Conservation (phyloP, 2,797 vertebrate species). For the Cirrhinus molitorella region DNA sequence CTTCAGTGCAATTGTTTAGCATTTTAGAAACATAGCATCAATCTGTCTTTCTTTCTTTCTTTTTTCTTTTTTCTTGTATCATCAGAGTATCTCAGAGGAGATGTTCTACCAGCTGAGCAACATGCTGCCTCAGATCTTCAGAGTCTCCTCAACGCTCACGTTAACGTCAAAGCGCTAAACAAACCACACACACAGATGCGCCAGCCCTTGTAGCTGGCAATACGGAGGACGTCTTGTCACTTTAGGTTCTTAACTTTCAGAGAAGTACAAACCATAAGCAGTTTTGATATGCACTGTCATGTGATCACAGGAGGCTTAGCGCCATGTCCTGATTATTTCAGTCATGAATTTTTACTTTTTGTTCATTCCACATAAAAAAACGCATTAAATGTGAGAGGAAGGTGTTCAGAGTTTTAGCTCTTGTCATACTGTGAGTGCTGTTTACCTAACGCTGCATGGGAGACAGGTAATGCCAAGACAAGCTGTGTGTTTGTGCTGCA, state of each 20-base stretch:
- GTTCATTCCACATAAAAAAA: background rate
- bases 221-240: background rate
- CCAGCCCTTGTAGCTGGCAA: constrained; percentile 4
- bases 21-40: background rate
- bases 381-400: background rate
- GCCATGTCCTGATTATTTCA: constrained; percentile 26
- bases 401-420: background rate
- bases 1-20: background rate
- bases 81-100: constrained; percentile 95
- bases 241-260: constrained; percentile 23
- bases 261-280: background rate
- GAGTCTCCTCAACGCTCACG: constrained; percentile 94
- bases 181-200: constrained; percentile 70
- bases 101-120: constrained; percentile 99
- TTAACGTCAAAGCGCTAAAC: constrained; percentile 93
- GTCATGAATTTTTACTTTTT: background rate
- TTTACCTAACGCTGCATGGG: background rate
- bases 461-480: constrained; percentile 48
- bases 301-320: constrained; percentile 1
- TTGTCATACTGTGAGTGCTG: background rate
- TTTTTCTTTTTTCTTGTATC: constrained; percentile 51
- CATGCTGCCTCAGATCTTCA: constrained; percentile 99
- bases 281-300: constrained; percentile 12
- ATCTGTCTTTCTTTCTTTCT: constrained; percentile 48
- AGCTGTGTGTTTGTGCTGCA: constrained; percentile 68